Percentiles rank a stretch among this genome's conserved stretches.
Conservation (phyloP, 2,888 invertebrate species). For the Eledone cirrhosa region DNA sequence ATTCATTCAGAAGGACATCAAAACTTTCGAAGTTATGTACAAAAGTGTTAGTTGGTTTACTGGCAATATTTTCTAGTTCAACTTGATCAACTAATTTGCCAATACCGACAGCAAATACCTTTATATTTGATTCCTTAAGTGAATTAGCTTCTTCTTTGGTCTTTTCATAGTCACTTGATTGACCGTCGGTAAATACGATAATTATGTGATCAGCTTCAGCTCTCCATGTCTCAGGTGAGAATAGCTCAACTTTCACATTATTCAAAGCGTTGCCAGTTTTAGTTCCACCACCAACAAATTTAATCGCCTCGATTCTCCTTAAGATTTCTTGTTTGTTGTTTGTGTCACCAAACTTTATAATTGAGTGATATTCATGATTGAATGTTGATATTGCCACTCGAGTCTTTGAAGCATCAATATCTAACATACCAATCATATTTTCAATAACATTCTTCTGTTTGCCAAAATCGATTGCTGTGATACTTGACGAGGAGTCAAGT, state of each 20-base stretch:
- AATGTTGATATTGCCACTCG: conserved; percentile 41
- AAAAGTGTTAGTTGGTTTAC: conserved; percentile 43
- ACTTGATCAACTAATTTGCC: conserved; percentile 36
- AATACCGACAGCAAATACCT: conserved; percentile 43
- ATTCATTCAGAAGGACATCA: conserved; percentile 32
- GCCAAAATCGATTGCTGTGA: conserved; percentile 46
- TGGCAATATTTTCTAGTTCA: conserved; percentile 48
- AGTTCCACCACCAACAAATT: conserved; percentile 39
- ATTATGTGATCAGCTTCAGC: conserved; percentile 39
- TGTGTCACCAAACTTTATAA: conserved; percentile 35
- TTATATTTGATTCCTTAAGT: conserved; percentile 24
- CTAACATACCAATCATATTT: conserved; percentile 44
- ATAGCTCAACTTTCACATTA: conserved; percentile 34
- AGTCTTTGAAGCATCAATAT: conserved; percentile 41
- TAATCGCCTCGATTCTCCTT: conserved; percentile 34
- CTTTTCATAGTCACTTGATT: conserved; percentile 34
- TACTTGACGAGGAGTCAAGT: conserved; percentile 47
- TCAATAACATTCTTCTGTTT: conserved; percentile 47
- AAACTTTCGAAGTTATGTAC: conserved; percentile 41
- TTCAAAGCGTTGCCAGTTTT: conserved; percentile 40
- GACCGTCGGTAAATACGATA: conserved; percentile 43
- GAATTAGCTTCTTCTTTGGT: conserved; percentile 38
- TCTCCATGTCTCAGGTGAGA: conserved; percentile 31
- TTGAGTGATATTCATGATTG: conserved; percentile 34
- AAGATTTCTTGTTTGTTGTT: conserved; percentile 35